Evolutionary conservation across 2,888 invertebrate genomes (phyloP).

Genomic region (Mimumesa dahlbomi): DNA sequence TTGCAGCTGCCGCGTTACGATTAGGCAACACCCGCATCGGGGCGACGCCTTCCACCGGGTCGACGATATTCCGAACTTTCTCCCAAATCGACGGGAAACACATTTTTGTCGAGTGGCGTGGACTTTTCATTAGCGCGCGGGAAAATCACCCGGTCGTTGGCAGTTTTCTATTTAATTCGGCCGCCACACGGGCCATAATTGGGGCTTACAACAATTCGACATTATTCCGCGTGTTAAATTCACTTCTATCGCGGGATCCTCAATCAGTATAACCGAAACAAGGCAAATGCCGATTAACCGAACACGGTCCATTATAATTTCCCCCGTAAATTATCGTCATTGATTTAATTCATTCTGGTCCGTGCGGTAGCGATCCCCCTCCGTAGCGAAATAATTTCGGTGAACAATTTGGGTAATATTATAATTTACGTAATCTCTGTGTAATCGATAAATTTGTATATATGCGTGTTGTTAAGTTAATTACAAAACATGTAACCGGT

Average conservation of each 20-base stretch:
- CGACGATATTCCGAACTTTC: conserved; percentile 39
- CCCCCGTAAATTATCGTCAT: conserved; percentile 13
- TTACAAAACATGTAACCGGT: too few relatives aligned
- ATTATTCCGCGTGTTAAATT: neutral
- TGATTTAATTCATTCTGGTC: conserved; percentile 4
- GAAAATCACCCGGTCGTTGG: neutral
- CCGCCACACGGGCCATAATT: neutral
- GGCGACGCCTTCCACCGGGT: neutral
- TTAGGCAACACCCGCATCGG: conserved; percentile 17
- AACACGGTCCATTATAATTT: conserved; percentile 4
- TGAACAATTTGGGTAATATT: conserved; percentile 24
- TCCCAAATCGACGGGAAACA: conserved; percentile 4
- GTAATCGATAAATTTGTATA: neutral
- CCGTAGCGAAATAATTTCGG: conserved; percentile 32
- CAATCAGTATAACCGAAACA: neutral
- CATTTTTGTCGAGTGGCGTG: too few relatives aligned
- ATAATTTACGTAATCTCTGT: conserved; percentile 27
- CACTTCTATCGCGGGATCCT: neutral
- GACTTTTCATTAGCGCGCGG: neutral
- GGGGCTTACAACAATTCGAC: neutral
- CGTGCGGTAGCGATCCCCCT: conserved; percentile 20
- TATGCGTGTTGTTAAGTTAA: conserved; percentile 24
- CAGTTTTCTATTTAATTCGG: neutral
- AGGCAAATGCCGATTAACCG: conserved; percentile 3
- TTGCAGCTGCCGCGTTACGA: conserved; percentile 15